Evolutionary conservation across 1,140 invertebrate species (phyloP), one percentile per base, ranked within the genome.

Genomic region (Probaryconus sp.): DNA sequence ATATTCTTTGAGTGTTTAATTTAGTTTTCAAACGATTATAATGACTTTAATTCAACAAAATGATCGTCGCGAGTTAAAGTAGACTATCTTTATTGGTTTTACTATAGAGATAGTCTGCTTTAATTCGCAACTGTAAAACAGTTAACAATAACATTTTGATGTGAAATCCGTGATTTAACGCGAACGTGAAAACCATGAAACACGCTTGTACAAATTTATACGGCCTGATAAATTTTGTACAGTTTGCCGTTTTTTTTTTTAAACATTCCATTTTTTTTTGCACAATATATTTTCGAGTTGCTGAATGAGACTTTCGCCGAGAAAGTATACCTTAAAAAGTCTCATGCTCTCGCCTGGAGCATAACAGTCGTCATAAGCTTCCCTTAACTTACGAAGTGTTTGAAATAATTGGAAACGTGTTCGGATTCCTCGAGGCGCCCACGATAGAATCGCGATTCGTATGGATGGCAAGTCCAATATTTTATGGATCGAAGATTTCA

Each of bases 361-460:
- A 26, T 50, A 63, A 50, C 58, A 50, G 58, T 63, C 45, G 21
- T 63, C 45, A 63, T 63, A 63, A 63, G 58, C 35, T 42, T 28
- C 21, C 28, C 24, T 9, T 47, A 43, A 64, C 43, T 50, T 50
- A 50, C 43, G 47, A 51, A 64, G 60, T 55, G 61, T 65, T 65
- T 37, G 40, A 65, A 65, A 55, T 53, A 65, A 65, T 65, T 65
- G 48, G 61, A 65, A 65, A 65, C 48, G 61, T 53, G 61, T 65
- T 55, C 42, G 45, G 64, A 58, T 68, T 68, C 33, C 37, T 63
- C 20, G 38, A 51, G 51, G 35, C 21, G 58, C 24, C 33, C 17
- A 24, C 47, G 37, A 50, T 63, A 40, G 47, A 51, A 63, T 51
- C 47, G 18, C 30, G 47, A 63, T 50, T 63, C 47, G 45, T 33